phyloP scores from a whole-genome alignment of 1,140 invertebrate genomes.

The Papilio xuthus region DNA sequence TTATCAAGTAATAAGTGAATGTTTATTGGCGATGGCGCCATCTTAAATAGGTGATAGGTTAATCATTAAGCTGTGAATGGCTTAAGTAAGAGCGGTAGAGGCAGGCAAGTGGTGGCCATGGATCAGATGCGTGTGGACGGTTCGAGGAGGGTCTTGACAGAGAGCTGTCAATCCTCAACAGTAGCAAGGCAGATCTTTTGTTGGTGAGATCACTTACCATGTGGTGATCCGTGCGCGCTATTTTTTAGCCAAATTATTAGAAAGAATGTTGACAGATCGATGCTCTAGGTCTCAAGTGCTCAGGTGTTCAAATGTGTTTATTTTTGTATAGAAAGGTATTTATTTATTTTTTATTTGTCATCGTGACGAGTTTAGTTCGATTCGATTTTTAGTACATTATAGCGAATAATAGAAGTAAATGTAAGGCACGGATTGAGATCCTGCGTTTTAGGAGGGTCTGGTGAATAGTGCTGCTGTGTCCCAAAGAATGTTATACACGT shows the following conservation, averaged over 20 bases:
- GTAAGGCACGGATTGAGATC: conserved; percentile 72
- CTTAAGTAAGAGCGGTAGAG: neutral
- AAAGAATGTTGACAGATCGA: conserved; percentile 38
- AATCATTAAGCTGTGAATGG: conserved; percentile 13
- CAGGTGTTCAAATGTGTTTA: conserved; percentile 59
- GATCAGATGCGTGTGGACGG: neutral
- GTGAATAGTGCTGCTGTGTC: conserved; percentile 74
- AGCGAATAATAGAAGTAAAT: conserved; percentile 72
- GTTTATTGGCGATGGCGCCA: conserved; percentile 48
- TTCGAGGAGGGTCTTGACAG: neutral
- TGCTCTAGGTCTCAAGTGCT: conserved; percentile 63
- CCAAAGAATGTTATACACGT: conserved; percentile 79
- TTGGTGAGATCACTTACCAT: neutral
- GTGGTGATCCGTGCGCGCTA: neutral
- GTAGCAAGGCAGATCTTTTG: neutral
- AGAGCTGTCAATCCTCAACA: neutral
- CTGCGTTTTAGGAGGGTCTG: conserved; percentile 79
- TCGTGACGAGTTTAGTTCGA: conserved; percentile 66
- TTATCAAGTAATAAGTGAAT: conserved; percentile 46
- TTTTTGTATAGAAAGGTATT: conserved; percentile 81
- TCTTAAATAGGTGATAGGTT: conserved; percentile 27
- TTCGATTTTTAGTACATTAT: conserved; percentile 66
- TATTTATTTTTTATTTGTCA: conserved; percentile 72
- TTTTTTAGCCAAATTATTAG: conserved; percentile 1
- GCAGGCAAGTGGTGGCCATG: neutral